Percentiles rank a stretch among this genome's conserved stretches.
These are phyloP conservation scores for Hippasteria phrygiana DNA, from an alignment of 53 echinoderm and acorn worm genomes.

Conservation along the genomic window DNA sequence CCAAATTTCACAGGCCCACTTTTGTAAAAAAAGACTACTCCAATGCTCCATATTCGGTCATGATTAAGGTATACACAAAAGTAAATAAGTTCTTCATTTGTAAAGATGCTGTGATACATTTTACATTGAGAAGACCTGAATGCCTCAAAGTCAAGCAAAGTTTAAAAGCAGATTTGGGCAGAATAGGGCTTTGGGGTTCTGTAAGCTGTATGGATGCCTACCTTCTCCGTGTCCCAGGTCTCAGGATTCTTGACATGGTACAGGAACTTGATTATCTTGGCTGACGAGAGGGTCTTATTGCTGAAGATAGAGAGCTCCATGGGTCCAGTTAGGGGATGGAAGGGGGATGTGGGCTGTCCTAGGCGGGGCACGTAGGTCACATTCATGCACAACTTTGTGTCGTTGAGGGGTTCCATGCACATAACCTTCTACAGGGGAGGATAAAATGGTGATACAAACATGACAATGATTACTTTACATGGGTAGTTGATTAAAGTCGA, in stretches of 20 bases:
- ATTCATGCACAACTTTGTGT: slow-evolving; percentile 42
- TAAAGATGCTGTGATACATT: too few species aligned
- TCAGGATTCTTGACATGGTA: slow-evolving; percentile 15
- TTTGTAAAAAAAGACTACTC: too few species aligned
- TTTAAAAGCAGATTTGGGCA: too few species aligned
- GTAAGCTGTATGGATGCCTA: background rate
- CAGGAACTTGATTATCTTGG: slow-evolving; percentile 40
- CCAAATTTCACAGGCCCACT: too few species aligned
- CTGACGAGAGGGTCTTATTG: slow-evolving; percentile 6
- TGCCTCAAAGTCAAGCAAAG: too few species aligned
- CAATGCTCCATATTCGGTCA: too few species aligned
- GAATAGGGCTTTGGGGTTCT: too few species aligned
- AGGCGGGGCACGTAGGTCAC: slow-evolving; percentile 39
- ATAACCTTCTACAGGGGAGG: slow-evolving; percentile 22
- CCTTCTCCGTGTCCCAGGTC: slow-evolving; percentile 32
- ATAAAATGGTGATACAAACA: background rate
- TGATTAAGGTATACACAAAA: too few species aligned
- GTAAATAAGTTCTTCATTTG: too few species aligned
- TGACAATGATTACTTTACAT: background rate
- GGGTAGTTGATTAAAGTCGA: too few species aligned
- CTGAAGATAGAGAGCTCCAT: slow-evolving; percentile 41
- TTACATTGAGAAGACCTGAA: too few species aligned
- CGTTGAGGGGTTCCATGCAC: slow-evolving; percentile 50
- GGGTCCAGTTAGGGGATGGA: slow-evolving; percentile 58
- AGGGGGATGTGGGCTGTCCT: slow-evolving; percentile 41